Evolutionary conservation across 2,113 vertebrate species (phyloP).

Genomic region (Aramus guarauna): DNA sequence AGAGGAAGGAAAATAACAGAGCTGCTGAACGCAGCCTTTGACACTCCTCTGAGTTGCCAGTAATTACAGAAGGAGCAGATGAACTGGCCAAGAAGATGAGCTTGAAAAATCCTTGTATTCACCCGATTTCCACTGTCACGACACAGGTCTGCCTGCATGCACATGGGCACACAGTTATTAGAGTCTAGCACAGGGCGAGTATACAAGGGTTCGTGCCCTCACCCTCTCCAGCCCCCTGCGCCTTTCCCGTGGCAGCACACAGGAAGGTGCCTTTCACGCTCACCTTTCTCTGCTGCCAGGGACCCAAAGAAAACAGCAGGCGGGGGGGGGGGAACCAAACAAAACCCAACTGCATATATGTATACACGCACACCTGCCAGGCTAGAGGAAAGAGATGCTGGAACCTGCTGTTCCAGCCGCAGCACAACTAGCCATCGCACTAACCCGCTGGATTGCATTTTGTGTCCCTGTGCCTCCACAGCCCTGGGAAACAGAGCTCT

Average conservation of each 20-base stretch:
- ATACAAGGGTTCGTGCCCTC: background rate
- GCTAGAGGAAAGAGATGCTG: background rate
- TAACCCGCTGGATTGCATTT: background rate
- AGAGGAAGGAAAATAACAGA: background rate
- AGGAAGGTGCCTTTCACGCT: background rate
- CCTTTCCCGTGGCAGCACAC: accelerated
- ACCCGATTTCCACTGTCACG: background rate
- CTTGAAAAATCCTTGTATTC: background rate
- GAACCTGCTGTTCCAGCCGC: background rate
- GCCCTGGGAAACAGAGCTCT: background rate
- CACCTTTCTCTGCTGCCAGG: background rate
- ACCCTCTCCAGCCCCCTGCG: background rate
- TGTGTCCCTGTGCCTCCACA: background rate
- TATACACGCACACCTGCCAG: background rate
- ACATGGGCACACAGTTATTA: too few species aligned
- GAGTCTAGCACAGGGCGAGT: accelerated
- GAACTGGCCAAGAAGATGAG: background rate
- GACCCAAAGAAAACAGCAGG: background rate
- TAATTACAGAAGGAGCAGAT: background rate
- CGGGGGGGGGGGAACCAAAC: too few species aligned
- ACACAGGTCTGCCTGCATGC: background rate
- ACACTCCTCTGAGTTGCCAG: background rate
- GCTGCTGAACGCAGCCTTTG: background rate
- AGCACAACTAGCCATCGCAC: background rate
- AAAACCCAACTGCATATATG: too few species aligned